Base-by-base conservation (phyloP, 2,888 invertebrate species). In the Drosophila neutralis region DNA sequence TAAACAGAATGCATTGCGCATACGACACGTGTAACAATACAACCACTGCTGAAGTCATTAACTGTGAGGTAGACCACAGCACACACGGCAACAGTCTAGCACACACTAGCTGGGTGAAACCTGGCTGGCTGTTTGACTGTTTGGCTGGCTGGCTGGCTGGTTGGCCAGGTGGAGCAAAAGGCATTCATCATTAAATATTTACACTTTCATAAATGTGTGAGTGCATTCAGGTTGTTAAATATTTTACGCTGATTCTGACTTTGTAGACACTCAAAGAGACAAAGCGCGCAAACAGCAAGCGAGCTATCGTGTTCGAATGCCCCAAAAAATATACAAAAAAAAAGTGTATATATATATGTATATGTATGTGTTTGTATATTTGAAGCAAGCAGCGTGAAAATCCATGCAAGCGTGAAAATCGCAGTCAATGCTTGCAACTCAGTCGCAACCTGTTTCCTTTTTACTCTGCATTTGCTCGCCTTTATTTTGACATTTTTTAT, bases 151-250 rank as follows among this genome's bases (percentile, higher is more conserved):
- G 40, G n/a, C 11, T 59, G 38, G 45, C 38, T 48, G 36, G 13
- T 24, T 49, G 70, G 36, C 42, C 38, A 48, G 60, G 62, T 66
- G 69, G 49, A 56, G 57, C 75, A 59, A 49, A 69, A 65, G 66
- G 80, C 69, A 87, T 74, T 71, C 78, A 69, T 85, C 86, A 88
- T 88, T 89, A 88, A 88, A 88, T 86, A 88, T 88, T 88, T 86
- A 87, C 83, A 87, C 88, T 87, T 87, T 87, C 88, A 87, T 87
- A 88, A 87, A 87, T 87, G 89, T 86, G 89, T 86, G 82, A 87
- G 89, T 86, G 87, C 89, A 84, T 89, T 80, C 85, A 78, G 73
- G 78, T 65, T 77, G 78, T 74, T 89, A 85, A 87, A 87, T 87
- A 82, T 87, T 87, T 87, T 70, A 87, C 76, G 78, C 73, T 78